Evolutionary conservation across 2,797 vertebrate genomes (phyloP), one percentile per base, ranked within the genome.

Genomic region (Cichlasoma orientale): DNA sequence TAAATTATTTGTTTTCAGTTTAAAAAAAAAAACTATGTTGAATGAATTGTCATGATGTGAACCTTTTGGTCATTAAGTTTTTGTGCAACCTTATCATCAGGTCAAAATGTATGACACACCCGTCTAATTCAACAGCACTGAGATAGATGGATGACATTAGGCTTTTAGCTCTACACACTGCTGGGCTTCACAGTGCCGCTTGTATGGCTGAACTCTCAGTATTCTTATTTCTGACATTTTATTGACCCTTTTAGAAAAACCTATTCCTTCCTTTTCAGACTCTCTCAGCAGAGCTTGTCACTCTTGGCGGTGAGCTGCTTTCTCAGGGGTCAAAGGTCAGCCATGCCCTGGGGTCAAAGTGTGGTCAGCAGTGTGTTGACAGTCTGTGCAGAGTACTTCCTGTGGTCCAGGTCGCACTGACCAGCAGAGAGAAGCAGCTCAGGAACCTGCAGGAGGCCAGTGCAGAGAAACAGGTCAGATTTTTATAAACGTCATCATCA

Each of bases 401-500:
- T 21, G 92, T 89, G 72, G 86, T 95, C 1, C 95, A 92, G 80
- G 89, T 85, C 0, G 81, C 86, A 0, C 84, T 96, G 56, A 91
- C 63, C 69, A 91, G 90, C 36, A 94, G 92, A 90, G 94, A 94
- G 90, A 92, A 80, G 72, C 93, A 92, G 27, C 86, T 98, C 74
- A 94, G 93, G 68, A 80, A 90, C 2, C 93, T 93, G 31, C 89
- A 95, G 52, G 92, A 97, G 82, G 94, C 95, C 27, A 88, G 82
- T 0, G 86, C 54, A 21, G 86, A 93, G 86, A 95, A 95, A 16
- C 95, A 97, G 97, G 97, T 98, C 90, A 9, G 86, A 36, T 1
- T 3, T 11, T 5, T 14, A 16, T 4, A 41, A 16, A 16, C 18
- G 14, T 47, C 44, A 41, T 13, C 14, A 47, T 5, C 2, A 50